Evolutionary conservation across 2,888 invertebrate species (phyloP).

Genomic region (Callyntrura sp.): DNA sequence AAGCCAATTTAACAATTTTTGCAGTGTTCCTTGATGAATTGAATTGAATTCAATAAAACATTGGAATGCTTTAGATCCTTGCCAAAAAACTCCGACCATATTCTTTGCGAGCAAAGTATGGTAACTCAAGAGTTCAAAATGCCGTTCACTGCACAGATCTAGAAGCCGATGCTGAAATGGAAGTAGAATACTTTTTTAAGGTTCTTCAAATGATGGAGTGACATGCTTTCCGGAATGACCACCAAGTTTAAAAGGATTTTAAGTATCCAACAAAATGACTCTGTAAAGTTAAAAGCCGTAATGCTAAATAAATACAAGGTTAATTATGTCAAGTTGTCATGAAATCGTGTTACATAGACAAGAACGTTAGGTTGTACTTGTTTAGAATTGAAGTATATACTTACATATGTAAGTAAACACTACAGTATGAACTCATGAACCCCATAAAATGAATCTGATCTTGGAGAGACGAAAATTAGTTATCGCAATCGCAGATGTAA

Average conservation of each 20-base stretch:
- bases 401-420: too few species aligned
- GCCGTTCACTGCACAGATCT: conserved; percentile 98
- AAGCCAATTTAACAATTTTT: conserved; percentile 84
- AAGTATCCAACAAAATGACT: too few species aligned
- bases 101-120: conserved; percentile 94
- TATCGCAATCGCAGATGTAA: too few species aligned
- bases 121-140: conserved; percentile 93
- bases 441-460: too few species aligned
- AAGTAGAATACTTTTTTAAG: conserved; percentile 86
- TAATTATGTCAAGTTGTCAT: too few species aligned
- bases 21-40: not conserved
- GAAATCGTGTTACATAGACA: too few species aligned
- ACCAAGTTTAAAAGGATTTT: too few species aligned
- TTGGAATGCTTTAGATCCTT: conserved; percentile 89
- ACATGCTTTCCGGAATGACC: too few species aligned
- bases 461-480: too few species aligned
- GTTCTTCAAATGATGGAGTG: conserved; percentile 73
- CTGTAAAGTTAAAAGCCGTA: not conserved
- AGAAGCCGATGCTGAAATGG: conserved; percentile 93
- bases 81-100: conserved; percentile 93
- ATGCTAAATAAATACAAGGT: not conserved
- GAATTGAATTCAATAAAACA: conserved; percentile 31
- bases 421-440: too few species aligned
- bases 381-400: too few species aligned
- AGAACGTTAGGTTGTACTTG: too few species aligned